phyloP scores from a whole-genome alignment of 2,113 vertebrate genomes.

The Cyanoramphus novaezelandiae region DNA sequence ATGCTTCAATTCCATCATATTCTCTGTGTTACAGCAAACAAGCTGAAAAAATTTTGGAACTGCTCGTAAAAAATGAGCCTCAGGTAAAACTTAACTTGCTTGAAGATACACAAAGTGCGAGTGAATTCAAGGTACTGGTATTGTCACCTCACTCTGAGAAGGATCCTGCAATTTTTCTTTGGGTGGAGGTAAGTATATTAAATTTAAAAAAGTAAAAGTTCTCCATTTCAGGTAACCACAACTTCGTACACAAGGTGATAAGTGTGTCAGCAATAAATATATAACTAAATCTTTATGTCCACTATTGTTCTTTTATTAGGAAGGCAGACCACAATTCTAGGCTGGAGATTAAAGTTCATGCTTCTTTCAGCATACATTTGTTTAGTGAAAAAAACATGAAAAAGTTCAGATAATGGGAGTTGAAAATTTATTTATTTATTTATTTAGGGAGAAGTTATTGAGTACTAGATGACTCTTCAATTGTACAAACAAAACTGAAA shows the following conservation, averaged over 20 bases:
- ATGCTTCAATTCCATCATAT: not conserved
- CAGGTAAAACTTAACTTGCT: not conserved
- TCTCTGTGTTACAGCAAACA: not conserved
- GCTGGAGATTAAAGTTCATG: not conserved
- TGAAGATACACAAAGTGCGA: not conserved
- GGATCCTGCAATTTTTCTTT: not conserved
- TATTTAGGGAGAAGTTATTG: not conserved
- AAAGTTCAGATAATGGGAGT: not conserved
- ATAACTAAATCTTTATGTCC: not conserved
- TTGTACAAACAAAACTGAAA: not conserved
- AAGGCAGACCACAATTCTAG: not conserved
- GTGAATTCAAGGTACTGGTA: not conserved
- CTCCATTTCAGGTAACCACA: not conserved
- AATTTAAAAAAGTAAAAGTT: not conserved
- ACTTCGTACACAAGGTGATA: not conserved
- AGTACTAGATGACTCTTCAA: not conserved
- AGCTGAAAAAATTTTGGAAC: not conserved
- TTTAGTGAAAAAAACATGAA: not conserved
- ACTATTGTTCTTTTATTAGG: not conserved
- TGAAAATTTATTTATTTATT: not conserved
- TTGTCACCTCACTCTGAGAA: not conserved
- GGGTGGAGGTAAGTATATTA: not conserved
- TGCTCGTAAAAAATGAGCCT: not conserved
- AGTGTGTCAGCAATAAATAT: not conserved
- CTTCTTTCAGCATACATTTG: not conserved